These are phyloP conservation scores for Brachionus koreanus DNA, from an alignment of 1,140 invertebrate species.

Conservation along the genomic window DNA sequence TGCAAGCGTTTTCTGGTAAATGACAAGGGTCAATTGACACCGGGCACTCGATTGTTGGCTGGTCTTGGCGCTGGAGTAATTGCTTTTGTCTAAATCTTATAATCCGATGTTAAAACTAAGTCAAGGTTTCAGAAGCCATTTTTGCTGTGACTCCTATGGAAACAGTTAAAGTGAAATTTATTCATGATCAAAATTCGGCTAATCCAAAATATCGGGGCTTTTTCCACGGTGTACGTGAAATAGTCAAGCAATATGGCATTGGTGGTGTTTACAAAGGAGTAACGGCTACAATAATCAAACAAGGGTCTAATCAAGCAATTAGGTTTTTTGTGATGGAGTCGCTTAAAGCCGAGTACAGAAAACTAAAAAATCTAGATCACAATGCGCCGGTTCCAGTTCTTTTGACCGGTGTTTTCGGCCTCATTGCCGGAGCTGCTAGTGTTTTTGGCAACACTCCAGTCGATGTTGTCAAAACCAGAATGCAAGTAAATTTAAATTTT, in stretches of 20 bases:
- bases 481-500: constrained; percentile 70
- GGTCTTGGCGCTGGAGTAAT: constrained; percentile 68
- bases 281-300: constrained; percentile 90
- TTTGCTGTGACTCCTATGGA: constrained; percentile 98
- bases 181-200: constrained; percentile 80
- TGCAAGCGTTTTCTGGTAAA: constrained; percentile 75
- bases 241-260: constrained; percentile 80
- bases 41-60: constrained; percentile 74
- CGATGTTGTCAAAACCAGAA: constrained; percentile 97
- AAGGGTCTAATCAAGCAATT: constrained; percentile 97
- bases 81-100: not conserved
- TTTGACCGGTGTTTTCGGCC: constrained; percentile 81
- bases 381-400: constrained; percentile 56
- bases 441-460: constrained; percentile 96
- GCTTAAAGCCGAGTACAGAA: constrained; percentile 72
- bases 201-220: constrained; percentile 89
- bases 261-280: constrained; percentile 89
- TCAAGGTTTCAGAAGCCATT: constrained; percentile 70
- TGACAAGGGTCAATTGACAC: constrained; percentile 71
- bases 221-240: constrained; percentile 81
- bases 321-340: constrained; percentile 96
- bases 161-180: constrained; percentile 98
- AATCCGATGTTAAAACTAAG: not conserved
- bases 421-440: constrained; percentile 83
- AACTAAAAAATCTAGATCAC: constrained; percentile 68